Evolutionary conservation across 2,888 invertebrate genomes (phyloP).

Genomic region (Volucella inanis): DNA sequence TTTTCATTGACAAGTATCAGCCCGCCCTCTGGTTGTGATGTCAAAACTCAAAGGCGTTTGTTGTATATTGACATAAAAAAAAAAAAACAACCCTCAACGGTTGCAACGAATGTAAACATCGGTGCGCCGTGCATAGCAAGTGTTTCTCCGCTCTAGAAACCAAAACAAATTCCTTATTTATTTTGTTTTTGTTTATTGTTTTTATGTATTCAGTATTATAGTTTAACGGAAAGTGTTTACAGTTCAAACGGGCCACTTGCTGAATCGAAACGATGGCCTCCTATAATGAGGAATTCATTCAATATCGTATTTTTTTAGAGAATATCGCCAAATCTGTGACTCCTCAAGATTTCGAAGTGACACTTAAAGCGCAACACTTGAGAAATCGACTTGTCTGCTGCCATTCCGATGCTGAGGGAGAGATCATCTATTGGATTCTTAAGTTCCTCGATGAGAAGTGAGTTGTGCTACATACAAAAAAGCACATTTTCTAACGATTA

Average conservation of each 20-base stretch:
- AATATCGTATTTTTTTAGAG: constrained; percentile 58
- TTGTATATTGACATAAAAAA: constrained; percentile 16
- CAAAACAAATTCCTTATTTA: constrained; percentile 44
- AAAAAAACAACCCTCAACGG: constrained; percentile 39
- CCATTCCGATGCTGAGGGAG: constrained; percentile 50
- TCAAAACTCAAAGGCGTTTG: constrained; percentile 9
- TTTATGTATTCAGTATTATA: constrained; percentile 14
- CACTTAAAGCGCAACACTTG: constrained; percentile 25
- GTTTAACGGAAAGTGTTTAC: constrained; percentile 14
- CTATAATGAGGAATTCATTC: constrained; percentile 61
- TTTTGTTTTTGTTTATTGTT: background rate
- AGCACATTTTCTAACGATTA: too few relatives aligned
- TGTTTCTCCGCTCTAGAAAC: constrained; percentile 27
- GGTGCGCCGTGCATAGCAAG: constrained; percentile 40
- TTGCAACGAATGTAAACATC: constrained; percentile 53
- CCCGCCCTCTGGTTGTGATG: constrained; percentile 22
- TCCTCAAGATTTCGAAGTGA: constrained; percentile 35
- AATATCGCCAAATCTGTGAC: constrained; percentile 50
- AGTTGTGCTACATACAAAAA: background rate
- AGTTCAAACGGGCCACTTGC: constrained; percentile 23
- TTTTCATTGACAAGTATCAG: background rate
- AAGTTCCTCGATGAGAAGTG: constrained; percentile 62
- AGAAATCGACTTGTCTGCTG: constrained; percentile 29
- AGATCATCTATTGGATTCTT: constrained; percentile 65
- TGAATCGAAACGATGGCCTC: constrained; percentile 46